phyloP scores from a whole-genome alignment of 2,113 vertebrate species.

The Cisticola juncidis region DNA sequence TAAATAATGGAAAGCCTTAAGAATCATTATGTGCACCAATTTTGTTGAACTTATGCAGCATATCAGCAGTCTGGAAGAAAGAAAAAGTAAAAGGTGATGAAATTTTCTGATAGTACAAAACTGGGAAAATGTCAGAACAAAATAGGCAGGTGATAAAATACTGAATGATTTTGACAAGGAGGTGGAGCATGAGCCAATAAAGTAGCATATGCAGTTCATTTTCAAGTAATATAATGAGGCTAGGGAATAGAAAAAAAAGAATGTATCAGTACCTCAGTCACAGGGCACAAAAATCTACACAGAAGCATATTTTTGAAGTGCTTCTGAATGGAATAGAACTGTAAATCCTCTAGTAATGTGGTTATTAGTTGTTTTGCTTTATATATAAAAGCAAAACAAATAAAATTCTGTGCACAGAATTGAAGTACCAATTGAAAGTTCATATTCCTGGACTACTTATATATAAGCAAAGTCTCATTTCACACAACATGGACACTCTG shows the following conservation, averaged over 20 bases:
- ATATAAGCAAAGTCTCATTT: background rate
- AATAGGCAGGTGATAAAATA: conserved; percentile 24
- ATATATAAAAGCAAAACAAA: background rate
- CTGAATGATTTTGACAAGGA: conserved; percentile 33
- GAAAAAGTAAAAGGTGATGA: background rate
- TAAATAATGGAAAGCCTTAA: conserved; percentile 6
- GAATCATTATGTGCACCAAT: background rate
- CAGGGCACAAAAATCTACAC: background rate
- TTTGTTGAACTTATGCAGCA: background rate
- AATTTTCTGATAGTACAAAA: conserved; percentile 20
- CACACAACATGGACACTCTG: background rate
- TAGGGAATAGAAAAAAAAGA: background rate
- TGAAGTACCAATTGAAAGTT: background rate
- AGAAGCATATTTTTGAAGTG: background rate
- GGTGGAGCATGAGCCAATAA: background rate
- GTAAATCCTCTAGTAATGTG: background rate
- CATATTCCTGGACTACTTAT: background rate
- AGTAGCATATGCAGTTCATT: background rate
- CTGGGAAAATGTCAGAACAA: background rate
- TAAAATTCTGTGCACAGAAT: background rate
- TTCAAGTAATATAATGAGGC: background rate
- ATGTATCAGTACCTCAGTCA: background rate
- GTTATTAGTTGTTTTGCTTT: background rate
- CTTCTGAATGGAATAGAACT: background rate
- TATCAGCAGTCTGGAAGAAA: background rate